Percentiles rank a stretch among this genome's conserved stretches.
These are phyloP conservation scores for Halisarca cf. caerulea DNA, from an alignment of 37 sponge, comb jelly and placozoan genomes.

Conservation along the genomic window DNA sequence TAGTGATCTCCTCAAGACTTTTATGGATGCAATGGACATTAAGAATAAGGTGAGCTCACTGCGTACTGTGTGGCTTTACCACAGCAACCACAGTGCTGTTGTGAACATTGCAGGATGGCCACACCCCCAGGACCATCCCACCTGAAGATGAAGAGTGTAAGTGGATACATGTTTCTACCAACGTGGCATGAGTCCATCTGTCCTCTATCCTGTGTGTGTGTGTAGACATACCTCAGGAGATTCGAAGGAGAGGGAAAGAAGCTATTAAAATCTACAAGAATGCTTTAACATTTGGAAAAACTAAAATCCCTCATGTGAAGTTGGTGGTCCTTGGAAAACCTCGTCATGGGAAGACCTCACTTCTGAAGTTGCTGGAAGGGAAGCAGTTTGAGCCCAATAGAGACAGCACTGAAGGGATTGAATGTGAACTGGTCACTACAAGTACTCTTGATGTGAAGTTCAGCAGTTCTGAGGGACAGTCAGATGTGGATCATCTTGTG, in stretches of 20 bases:
- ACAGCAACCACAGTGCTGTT: too few relatives aligned
- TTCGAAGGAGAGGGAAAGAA: constrained; percentile 2
- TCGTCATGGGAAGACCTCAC: constrained; percentile 59
- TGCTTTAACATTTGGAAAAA: neutral
- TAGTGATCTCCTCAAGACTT: neutral
- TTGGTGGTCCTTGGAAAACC: constrained; percentile 57
- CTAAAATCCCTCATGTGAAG: constrained; percentile 50
- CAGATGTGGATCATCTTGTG: neutral
- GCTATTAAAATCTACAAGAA: neutral
- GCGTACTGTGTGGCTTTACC: too few relatives aligned
- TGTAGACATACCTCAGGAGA: constrained; percentile 26
- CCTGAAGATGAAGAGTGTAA: constrained; percentile 13
- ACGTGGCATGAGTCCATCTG: too few relatives aligned
- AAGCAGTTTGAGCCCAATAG: constrained; percentile 8
- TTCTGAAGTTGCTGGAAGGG: constrained; percentile 9
- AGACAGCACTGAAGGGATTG: constrained; percentile 52
- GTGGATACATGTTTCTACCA: too few relatives aligned
- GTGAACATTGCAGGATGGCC: neutral
- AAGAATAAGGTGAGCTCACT: neutral
- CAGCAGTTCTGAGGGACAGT: neutral
- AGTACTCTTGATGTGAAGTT: neutral
- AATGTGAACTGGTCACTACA: constrained; percentile 36
- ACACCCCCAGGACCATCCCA: constrained; percentile 8
- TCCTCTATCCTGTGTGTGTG: too few relatives aligned
- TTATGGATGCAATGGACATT: neutral